These are phyloP conservation scores for Hydrolagus affinis DNA, from an alignment of 2,113 vertebrate genomes.

Conservation along the genomic window DNA sequence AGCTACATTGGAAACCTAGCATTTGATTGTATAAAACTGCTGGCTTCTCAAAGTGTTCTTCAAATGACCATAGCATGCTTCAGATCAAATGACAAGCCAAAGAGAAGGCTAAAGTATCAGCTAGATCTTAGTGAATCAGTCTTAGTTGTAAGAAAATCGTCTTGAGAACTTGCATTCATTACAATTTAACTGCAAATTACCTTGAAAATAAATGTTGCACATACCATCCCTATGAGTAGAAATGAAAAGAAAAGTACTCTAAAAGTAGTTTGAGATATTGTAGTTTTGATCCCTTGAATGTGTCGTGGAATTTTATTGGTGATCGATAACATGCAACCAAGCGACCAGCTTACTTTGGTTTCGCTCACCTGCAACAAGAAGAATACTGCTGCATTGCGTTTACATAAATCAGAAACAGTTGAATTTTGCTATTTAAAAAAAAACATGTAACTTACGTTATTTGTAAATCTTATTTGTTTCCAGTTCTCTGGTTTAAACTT, in stretches of 20 bases:
- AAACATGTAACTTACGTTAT: slow-evolving; percentile 59
- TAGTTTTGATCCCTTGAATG: slow-evolving; percentile 55
- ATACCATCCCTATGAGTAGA: slow-evolving; percentile 58
- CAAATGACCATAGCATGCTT: background rate
- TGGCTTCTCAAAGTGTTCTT: background rate
- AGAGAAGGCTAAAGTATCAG: background rate
- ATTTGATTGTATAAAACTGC: no score
- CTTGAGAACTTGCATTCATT: background rate
- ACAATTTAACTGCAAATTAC: background rate
- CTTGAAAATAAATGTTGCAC: slow-evolving; percentile 54
- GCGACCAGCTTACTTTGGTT: slow-evolving; percentile 81
- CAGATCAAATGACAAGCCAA: background rate
- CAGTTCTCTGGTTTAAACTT: slow-evolving; percentile 72
- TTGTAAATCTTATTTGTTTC: slow-evolving; percentile 70
- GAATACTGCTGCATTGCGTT: slow-evolving; percentile 28
- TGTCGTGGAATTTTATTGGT: slow-evolving; percentile 93
- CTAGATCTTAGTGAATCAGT: no score
- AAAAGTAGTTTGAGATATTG: slow-evolving; percentile 64
- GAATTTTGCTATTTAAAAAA: background rate
- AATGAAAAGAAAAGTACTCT: slow-evolving; percentile 69
- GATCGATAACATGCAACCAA: slow-evolving; percentile 85
- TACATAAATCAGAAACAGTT: background rate
- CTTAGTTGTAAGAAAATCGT: background rate
- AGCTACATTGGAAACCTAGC: no score
- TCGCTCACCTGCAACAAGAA: slow-evolving; percentile 63